phyloP scores from a whole-genome alignment of 2,113 vertebrate genomes.

The Gnathonemus longibarbis region DNA sequence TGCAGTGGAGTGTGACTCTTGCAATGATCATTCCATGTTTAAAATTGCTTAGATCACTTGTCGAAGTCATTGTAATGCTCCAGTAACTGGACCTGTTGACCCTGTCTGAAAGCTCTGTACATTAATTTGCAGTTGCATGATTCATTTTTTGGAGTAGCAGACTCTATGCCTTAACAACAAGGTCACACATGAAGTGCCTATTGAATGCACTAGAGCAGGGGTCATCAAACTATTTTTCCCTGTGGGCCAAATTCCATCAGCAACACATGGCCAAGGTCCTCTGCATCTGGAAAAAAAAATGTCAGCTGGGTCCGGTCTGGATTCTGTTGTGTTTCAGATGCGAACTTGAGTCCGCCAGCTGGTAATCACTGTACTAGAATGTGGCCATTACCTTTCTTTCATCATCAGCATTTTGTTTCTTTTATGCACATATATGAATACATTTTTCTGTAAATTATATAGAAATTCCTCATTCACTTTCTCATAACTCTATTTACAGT shows the following conservation, averaged over 20 bases:
- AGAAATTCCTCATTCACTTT: background rate
- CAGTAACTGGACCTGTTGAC: background rate
- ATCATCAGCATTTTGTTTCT: background rate
- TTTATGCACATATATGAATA: background rate
- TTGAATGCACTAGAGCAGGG: background rate
- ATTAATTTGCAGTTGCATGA: background rate
- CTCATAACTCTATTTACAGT: background rate
- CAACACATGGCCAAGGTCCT: background rate
- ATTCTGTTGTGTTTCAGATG: background rate
- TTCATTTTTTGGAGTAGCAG: too few species aligned
- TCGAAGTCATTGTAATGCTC: background rate
- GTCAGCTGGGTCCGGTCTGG: background rate
- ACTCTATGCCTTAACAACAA: background rate
- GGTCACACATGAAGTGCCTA: background rate
- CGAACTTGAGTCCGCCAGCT: background rate
- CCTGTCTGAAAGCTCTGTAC: background rate
- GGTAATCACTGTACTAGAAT: background rate
- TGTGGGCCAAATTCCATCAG: background rate
- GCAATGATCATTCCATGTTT: background rate
- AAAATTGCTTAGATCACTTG: background rate
- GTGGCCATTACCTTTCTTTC: background rate
- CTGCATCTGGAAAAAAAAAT: background rate
- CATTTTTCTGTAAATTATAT: background rate
- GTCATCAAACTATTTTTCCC: background rate
- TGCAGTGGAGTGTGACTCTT: too few species aligned